phyloP scores from a whole-genome alignment of 2,797 vertebrate genomes.

The Megalops cyprinoides region DNA sequence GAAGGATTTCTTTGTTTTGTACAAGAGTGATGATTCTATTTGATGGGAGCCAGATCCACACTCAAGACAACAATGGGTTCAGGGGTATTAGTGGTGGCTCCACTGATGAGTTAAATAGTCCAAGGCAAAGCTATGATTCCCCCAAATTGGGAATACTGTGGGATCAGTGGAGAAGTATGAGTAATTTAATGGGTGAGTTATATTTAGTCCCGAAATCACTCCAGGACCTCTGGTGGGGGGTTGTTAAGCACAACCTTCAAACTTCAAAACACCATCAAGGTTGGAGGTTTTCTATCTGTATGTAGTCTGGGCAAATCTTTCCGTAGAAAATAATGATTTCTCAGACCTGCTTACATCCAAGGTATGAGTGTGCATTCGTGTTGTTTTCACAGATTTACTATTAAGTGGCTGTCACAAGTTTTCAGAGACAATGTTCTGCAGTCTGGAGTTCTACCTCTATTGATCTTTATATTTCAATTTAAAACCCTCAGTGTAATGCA shows the following conservation, averaged over 20 bases:
- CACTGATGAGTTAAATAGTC: slow-evolving; percentile 67
- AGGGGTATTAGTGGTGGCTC: slow-evolving; percentile 67
- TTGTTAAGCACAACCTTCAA: slow-evolving; percentile 60
- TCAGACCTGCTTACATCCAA: slow-evolving; percentile 19
- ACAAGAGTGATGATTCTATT: slow-evolving; percentile 95
- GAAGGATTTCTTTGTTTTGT: slow-evolving; percentile 97
- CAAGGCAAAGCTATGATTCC: slow-evolving; percentile 45
- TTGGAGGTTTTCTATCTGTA: slow-evolving; percentile 40
- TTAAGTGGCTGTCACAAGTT: slow-evolving; percentile 22
- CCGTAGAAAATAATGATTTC: slow-evolving; percentile 23
- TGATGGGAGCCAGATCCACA: slow-evolving; percentile 83
- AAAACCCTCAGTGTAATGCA: too few relatives aligned
- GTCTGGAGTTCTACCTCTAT: background rate
- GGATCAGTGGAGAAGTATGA: slow-evolving; percentile 65
- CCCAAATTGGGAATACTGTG: slow-evolving; percentile 64
- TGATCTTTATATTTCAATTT: slow-evolving; percentile 13
- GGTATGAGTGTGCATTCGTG: slow-evolving; percentile 24
- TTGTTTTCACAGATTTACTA: slow-evolving; percentile 35
- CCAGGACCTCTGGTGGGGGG: slow-evolving; percentile 51
- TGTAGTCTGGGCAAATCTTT: slow-evolving; percentile 28
- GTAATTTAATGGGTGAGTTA: slow-evolving; percentile 76
- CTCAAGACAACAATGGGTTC: slow-evolving; percentile 67
- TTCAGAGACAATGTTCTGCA: background rate
- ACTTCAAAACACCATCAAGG: slow-evolving; percentile 57
- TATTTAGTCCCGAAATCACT: slow-evolving; percentile 67